phyloP scores from a whole-genome alignment of 2,888 invertebrate genomes.

The Heliconius erato region DNA sequence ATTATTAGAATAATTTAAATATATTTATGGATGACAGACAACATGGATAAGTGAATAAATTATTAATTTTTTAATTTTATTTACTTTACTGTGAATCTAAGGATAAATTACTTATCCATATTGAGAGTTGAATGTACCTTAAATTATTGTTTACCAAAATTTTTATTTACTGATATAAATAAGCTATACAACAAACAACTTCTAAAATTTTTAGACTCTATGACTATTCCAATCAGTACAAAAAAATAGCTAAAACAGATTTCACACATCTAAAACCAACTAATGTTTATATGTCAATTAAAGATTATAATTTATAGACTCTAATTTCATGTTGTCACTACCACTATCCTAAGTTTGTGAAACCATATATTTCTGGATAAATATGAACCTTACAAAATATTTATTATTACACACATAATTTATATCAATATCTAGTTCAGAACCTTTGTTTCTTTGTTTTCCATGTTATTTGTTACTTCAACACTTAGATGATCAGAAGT shows the following conservation, averaged over 20 bases:
- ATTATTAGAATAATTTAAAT: slow-evolving; percentile 2
- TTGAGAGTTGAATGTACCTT: too few species aligned
- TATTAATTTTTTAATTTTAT: not conserved
- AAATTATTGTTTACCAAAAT: not conserved
- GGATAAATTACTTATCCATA: not conserved
- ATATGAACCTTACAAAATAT: not conserved
- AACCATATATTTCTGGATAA: not conserved
- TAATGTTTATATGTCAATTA: not conserved
- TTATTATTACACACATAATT: not conserved
- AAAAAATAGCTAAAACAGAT: not conserved
- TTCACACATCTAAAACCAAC: not conserved
- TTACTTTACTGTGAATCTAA: not conserved
- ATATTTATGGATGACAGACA: slow-evolving; percentile 8
- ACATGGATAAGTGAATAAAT: not conserved
- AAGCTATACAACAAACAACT: not conserved
- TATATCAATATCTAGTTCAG: not conserved
- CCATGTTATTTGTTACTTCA: not conserved
- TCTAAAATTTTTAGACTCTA: too few species aligned
- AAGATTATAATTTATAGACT: not conserved
- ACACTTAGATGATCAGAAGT: not conserved
- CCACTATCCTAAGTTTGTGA: not conserved
- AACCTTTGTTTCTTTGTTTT: not conserved
- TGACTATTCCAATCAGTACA: too few species aligned
- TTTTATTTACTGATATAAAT: not conserved
- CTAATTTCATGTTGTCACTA: not conserved